A percentile compares a stretch with the other conserved stretches of the same genome.
phyloP scores from a whole-genome alignment of 2,113 vertebrate species.

The Octodon degus region DNA sequence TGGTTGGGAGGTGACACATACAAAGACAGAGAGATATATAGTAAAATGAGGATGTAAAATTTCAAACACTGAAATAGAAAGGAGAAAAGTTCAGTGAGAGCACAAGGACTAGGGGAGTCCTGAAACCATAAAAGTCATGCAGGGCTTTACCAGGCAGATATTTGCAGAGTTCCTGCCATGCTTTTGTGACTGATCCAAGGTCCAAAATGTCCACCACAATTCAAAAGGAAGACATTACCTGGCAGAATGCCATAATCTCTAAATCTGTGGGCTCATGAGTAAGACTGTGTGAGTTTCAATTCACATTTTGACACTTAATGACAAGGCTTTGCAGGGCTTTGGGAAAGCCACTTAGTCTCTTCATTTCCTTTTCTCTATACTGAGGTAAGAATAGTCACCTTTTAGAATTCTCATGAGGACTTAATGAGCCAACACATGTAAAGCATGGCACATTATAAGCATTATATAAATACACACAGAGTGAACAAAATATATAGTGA shows the following conservation, averaged over 20 bases:
- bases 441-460: not conserved
- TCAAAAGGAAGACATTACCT: not conserved
- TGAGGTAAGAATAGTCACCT: not conserved
- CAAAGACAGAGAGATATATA: not conserved
- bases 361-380: not conserved
- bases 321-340: not conserved
- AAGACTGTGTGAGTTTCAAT: not conserved
- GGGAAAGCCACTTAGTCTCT: not conserved
- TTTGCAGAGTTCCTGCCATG: not conserved
- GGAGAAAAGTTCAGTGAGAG: not conserved
- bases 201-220: constrained; percentile 1
- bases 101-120: not conserved
- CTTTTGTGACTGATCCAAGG: not conserved
- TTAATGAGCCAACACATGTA: not conserved
- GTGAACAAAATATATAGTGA: not conserved
- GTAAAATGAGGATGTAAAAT: constrained; percentile 35
- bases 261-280: not conserved
- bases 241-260: not conserved
- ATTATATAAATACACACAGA: not conserved
- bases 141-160: not conserved
- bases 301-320: not conserved
- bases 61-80: not conserved
- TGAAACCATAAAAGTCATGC: not conserved
- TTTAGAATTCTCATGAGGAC: constrained; percentile 14
- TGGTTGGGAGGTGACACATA: not conserved